phyloP scores from a whole-genome alignment of 2,888 invertebrate species.

The Lymantria dispar region DNA sequence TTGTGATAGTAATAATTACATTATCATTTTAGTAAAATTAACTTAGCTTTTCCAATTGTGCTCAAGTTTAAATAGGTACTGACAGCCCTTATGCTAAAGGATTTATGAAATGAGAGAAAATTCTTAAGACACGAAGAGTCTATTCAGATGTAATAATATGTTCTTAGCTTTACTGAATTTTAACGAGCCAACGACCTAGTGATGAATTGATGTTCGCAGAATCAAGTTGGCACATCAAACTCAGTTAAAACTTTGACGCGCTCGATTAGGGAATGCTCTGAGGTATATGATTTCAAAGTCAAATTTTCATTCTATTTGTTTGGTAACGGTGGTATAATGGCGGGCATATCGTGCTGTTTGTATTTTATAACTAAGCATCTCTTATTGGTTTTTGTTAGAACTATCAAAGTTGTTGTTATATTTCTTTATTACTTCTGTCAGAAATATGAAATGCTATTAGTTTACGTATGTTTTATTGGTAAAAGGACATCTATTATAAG shows the following conservation, averaged over 20 bases:
- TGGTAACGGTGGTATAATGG: no score
- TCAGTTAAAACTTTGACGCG: conserved; percentile 42
- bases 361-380: no score
- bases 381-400: no score
- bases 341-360: no score
- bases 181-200: conserved; percentile 34
- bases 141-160: conserved; percentile 54
- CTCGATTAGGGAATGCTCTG: conserved; percentile 26
- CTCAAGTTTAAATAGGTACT: conserved; percentile 3
- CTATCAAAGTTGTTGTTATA: no score
- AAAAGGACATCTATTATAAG: no score
- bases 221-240: conserved; percentile 31
- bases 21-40: conserved; percentile 50
- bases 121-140: conserved; percentile 46
- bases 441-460: no score
- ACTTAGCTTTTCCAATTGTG: conserved; percentile 16
- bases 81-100: conserved; percentile 42
- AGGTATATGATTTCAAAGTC: conserved; percentile 27
- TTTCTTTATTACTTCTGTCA: no score
- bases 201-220: conserved; percentile 17
- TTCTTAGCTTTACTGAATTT: conserved; percentile 57
- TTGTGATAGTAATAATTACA: conserved; percentile 48
- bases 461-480: no score
- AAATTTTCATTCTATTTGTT: conserved; percentile 7
- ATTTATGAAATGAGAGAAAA: conserved; percentile 49